Evolutionary conservation across 2,797 vertebrate genomes (phyloP).

Genomic region (Erethizon dorsatum): DNA sequence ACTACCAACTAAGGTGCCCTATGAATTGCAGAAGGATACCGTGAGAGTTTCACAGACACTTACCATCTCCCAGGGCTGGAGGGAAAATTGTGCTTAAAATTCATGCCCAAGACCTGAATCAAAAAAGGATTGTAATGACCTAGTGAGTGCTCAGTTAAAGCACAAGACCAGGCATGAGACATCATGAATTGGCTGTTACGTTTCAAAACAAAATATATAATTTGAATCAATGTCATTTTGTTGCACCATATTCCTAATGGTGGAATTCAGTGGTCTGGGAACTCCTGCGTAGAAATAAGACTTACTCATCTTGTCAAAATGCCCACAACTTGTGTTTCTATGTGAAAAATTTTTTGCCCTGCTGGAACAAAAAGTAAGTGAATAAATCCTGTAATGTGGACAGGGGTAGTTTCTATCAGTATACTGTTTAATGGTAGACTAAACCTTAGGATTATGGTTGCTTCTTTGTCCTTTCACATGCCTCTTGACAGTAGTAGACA

Average conservation of each 20-base stretch:
- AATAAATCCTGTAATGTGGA: background rate
- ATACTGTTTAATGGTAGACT: background rate
- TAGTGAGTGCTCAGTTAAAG: background rate
- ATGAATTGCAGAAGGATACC: background rate
- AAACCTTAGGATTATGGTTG: background rate
- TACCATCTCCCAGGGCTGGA: background rate
- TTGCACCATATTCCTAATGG: background rate
- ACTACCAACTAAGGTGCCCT: background rate
- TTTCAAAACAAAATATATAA: conserved; percentile 25
- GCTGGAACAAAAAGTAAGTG: background rate
- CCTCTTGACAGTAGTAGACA: background rate
- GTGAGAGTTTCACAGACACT: background rate
- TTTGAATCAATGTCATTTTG: background rate
- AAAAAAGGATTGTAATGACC: background rate
- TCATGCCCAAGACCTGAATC: background rate
- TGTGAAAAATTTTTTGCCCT: background rate
- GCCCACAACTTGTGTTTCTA: background rate
- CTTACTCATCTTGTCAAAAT: background rate
- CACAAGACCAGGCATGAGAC: background rate
- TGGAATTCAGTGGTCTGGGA: background rate
- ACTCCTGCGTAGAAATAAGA: background rate
- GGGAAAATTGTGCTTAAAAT: background rate
- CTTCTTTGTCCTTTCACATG: background rate
- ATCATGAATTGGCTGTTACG: background rate
- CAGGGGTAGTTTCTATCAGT: background rate